These are phyloP conservation scores for Etia nguti DNA, from an alignment of 2,113 vertebrate genomes.

Conservation along the genomic window DNA sequence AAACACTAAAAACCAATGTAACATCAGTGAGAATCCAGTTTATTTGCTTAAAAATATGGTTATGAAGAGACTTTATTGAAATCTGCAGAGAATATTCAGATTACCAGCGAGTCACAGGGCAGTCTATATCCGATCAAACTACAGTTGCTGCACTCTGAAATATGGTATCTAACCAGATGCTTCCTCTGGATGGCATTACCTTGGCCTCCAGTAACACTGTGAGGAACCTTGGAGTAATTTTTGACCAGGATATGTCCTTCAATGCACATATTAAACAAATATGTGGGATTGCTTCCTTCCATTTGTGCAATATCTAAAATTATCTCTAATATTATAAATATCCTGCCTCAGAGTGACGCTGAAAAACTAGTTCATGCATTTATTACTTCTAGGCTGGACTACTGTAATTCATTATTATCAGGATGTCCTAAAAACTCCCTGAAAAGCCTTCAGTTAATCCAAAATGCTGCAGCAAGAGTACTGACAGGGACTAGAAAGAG, in stretches of 20 bases:
- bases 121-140: no score
- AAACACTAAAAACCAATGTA: neutral
- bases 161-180: no score
- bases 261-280: no score
- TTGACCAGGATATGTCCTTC: no score
- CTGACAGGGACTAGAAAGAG: accelerated
- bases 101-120: neutral
- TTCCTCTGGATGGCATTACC: no score
- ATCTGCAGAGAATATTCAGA: neutral
- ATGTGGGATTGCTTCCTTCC: neutral
- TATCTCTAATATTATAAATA: accelerated
- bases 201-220: no score
- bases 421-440: accelerated
- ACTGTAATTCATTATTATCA: accelerated
- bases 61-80: neutral
- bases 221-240: no score
- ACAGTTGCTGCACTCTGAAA: no score
- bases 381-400: accelerated
- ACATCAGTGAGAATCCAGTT: neutral
- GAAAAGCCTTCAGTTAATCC: neutral
- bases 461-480: neutral
- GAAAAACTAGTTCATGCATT: neutral
- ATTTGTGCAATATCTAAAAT: neutral
- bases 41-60: neutral
- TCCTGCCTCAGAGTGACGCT: neutral